Evolutionary conservation across 2,888 invertebrate genomes (phyloP), one percentile per base, ranked within the genome.

Genomic region (Drosophila antonietae): DNA sequence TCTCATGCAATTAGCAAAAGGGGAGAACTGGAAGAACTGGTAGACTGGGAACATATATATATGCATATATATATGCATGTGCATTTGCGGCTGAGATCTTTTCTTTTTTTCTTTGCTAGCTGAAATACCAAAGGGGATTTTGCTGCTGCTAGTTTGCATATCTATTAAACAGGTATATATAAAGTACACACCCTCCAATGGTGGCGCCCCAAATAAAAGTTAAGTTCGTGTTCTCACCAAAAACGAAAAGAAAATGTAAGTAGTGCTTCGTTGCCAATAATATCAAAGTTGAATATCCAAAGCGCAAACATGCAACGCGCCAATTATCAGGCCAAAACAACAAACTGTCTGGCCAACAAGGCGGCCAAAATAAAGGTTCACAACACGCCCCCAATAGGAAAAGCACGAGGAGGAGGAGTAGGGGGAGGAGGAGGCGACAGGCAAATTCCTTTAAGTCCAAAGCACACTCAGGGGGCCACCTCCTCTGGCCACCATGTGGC

Each of bases 201-300:
- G 35, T 28, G 68, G 31, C 44, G 52, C 64, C 47, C 63, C 55
- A 64, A 69, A 47, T 49, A 43, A 65, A 51, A 44, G 46, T 12
- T 15, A 18, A 56, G n/a, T 62, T 80, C 83, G 77, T 68, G 69
- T 85, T 88, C 86, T 85, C 86, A 83, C 71, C 73, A 18, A 20
- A 33, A 33, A 10, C 9, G 8, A 31, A 49, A 31, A n/a, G 47
- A 63, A 33, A 66, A 56, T 64, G 46, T 62, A 35, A 76, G 53
- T 55, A 53, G 33, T 65, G 52, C 47, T 68, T 39, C 23, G 37
- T 23, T 28, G 28, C 51, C 66, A 60, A 60, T 86, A 84, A 84
- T 84, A 84, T 81, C 83, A 84, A 84, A 84, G 83, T 84, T 84
- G 83, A 84, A 83, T 6, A 83, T 70, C 63, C 73, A 57, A 72